A percentile compares a stretch with the other conserved stretches of the same genome.
These are phyloP conservation scores for Capricornis sumatraensis DNA, from an alignment of 2,113 vertebrate species.

Conservation along the genomic window DNA sequence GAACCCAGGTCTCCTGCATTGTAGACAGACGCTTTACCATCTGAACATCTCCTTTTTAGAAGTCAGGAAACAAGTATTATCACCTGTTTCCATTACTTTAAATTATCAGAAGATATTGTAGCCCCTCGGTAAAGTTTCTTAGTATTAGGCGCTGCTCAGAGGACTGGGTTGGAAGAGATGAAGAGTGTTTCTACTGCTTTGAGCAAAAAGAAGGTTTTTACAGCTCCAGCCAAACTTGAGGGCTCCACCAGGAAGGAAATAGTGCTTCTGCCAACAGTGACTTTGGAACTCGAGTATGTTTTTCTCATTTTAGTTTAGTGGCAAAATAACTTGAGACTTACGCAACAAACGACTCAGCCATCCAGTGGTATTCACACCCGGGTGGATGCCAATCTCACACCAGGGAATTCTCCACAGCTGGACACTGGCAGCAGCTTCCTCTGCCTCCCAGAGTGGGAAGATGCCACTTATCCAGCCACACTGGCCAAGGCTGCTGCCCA, in stretches of 20 bases:
- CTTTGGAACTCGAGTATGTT: not conserved
- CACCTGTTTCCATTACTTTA: not conserved
- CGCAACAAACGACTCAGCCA: not conserved
- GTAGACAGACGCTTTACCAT: too few species aligned
- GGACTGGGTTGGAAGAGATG: not conserved
- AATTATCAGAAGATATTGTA: not conserved
- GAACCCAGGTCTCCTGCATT: too few species aligned
- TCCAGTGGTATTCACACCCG: not conserved
- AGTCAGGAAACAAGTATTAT: not conserved
- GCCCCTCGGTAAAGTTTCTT: not conserved
- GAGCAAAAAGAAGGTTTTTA: not conserved
- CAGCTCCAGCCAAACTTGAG: not conserved
- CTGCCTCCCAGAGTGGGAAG: not conserved
- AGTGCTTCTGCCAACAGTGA: not conserved
- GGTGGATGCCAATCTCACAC: not conserved
- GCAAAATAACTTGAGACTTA: slow-evolving; percentile 11
- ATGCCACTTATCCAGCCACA: not conserved
- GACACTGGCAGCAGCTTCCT: not conserved
- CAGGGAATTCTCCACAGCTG: not conserved
- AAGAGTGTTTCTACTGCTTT: not conserved
- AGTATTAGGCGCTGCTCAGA: not conserved
- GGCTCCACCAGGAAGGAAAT: not conserved
- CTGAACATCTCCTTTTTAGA: not conserved
- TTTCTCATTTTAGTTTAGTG: slow-evolving; percentile 23
- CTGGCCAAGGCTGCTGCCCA: not conserved